Evolutionary conservation across 2,888 invertebrate species (phyloP).

Genomic region (Odontocerum albicorne): DNA sequence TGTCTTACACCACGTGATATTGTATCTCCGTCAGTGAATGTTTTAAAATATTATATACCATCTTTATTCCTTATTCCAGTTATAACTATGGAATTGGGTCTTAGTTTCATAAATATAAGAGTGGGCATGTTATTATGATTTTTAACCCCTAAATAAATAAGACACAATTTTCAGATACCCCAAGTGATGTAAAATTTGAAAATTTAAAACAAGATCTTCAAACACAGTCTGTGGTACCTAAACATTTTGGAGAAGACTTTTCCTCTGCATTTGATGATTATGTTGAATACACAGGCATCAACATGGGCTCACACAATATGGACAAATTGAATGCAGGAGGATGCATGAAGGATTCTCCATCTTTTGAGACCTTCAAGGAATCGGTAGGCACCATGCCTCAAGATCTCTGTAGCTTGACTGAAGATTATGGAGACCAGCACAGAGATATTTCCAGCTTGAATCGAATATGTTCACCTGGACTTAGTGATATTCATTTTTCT

Average conservation of each 20-base stretch:
- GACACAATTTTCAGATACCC: no score
- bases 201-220: no score
- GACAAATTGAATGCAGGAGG: not conserved
- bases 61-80: no score
- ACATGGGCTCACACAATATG: conserved; percentile 22
- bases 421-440: conserved; percentile 1
- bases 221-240: no score
- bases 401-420: not conserved
- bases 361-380: conserved; percentile 25
- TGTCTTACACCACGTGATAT: no score
- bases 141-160: no score
- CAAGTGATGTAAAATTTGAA: no score
- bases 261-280: conserved; percentile 20
- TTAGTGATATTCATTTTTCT: conserved; percentile 32
- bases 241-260: not conserved
- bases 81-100: no score
- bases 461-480: conserved; percentile 13
- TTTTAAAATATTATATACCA: no score
- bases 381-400: conserved; percentile 10
- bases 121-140: no score
- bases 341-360: conserved; percentile 14
- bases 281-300: conserved; percentile 20
- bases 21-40: no score
- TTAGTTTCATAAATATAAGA: no score
- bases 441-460: conserved; percentile 1